phyloP scores from a whole-genome alignment of 1,140 invertebrate genomes.

The Limonius californicus region DNA sequence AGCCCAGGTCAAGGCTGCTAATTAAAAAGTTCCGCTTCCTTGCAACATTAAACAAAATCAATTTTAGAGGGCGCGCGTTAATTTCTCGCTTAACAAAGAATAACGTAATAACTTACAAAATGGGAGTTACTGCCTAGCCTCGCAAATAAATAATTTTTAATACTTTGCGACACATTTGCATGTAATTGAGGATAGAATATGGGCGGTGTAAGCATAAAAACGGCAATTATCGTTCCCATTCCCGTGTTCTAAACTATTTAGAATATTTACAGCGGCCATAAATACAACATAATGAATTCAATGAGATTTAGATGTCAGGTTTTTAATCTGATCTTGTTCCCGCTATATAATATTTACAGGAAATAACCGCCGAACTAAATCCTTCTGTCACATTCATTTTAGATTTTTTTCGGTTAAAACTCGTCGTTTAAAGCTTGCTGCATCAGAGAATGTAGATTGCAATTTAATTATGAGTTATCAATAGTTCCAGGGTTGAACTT shows the following conservation, averaged over 20 bases:
- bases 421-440: too few species aligned
- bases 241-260: conserved; percentile 1
- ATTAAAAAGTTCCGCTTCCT: too few species aligned
- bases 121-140: neutral
- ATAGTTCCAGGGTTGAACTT: neutral
- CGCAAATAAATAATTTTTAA: neutral
- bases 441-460: too few species aligned
- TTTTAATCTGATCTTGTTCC: neutral
- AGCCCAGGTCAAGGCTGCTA: too few species aligned
- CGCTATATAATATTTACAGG: too few species aligned
- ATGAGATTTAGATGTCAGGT: neutral
- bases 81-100: too few species aligned
- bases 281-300: neutral
- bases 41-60: too few species aligned
- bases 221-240: neutral
- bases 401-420: too few species aligned
- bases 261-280: neutral
- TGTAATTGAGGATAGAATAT: neutral
- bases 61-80: too few species aligned
- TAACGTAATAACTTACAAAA: too few species aligned
- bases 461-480: neutral
- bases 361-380: too few species aligned
- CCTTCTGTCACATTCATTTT: too few species aligned
- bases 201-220: neutral
- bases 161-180: neutral